phyloP scores from a whole-genome alignment of 2,113 vertebrate genomes.

The Rhinolophus ferrumequinum region DNA sequence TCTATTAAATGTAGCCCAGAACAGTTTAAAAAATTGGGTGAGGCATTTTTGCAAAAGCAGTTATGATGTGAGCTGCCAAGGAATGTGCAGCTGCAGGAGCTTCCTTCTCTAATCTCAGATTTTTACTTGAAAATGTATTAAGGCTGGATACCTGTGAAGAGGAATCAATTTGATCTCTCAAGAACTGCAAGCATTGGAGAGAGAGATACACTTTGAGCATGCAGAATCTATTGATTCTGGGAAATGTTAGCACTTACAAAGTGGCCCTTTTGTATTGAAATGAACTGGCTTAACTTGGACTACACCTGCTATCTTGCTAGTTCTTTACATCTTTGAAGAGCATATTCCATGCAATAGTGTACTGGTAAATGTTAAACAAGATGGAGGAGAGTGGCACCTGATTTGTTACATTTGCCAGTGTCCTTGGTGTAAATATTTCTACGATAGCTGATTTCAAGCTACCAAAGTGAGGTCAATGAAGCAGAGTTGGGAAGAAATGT shows the following conservation, averaged over 20 bases:
- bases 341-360: background rate
- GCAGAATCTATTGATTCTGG: background rate
- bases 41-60: conserved; percentile 78
- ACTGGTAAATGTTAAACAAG: background rate
- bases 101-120: conserved; percentile 68
- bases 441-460: background rate
- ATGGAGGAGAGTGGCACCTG: background rate
- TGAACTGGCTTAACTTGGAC: background rate
- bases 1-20: conserved; percentile 67
- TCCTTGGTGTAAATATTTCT: background rate
- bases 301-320: background rate
- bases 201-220: background rate
- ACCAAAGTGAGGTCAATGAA: background rate
- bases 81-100: conserved; percentile 77
- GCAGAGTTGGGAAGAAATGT: background rate
- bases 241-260: background rate
- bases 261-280: conserved; percentile 25
- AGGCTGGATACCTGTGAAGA: conserved; percentile 68
- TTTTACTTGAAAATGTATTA: conserved; percentile 75
- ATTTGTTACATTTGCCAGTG: background rate
- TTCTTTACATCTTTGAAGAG: background rate
- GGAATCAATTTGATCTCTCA: conserved; percentile 51
- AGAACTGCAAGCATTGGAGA: background rate
- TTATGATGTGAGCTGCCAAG: conserved; percentile 76
- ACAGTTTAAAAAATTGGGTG: conserved; percentile 71